phyloP scores from a whole-genome alignment of 2,888 invertebrate genomes.

The Rhopalosiphum nymphaeae region DNA sequence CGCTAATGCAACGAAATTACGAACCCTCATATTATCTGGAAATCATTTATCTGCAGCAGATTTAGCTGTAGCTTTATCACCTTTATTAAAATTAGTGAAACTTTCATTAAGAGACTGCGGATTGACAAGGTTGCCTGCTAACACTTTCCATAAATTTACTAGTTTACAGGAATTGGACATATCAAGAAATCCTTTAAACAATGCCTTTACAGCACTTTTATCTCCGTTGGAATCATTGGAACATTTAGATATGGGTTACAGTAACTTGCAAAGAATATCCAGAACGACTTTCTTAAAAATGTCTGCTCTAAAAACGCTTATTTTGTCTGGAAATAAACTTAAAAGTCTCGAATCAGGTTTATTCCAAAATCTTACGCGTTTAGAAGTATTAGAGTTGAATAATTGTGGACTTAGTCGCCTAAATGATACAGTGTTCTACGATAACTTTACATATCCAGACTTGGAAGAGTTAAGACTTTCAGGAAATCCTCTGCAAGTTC shows the following conservation, averaged over 20 bases:
- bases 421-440: constrained; percentile 78
- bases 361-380: constrained; percentile 77
- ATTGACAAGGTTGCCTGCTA: constrained; percentile 76
- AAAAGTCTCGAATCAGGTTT: constrained; percentile 78
- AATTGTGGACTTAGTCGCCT: constrained; percentile 78
- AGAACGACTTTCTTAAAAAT: constrained; percentile 79
- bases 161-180: constrained; percentile 79
- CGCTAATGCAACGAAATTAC: constrained; percentile 77
- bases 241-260: constrained; percentile 81
- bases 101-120: constrained; percentile 79
- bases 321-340: constrained; percentile 79
- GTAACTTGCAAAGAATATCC: constrained; percentile 77
- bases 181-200: constrained; percentile 79
- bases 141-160: constrained; percentile 77
- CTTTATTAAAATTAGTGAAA: constrained; percentile 77
- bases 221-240: constrained; percentile 78
- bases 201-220: constrained; percentile 78
- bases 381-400: constrained; percentile 79
- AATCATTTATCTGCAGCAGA: constrained; percentile 79
- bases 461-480: constrained; percentile 78
- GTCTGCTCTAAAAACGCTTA: constrained; percentile 78
- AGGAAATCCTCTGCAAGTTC: constrained; percentile 78
- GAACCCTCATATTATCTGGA: constrained; percentile 77
- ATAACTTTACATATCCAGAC: constrained; percentile 77
- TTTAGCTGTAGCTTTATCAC: constrained; percentile 77